A percentile compares a stretch with the other conserved stretches of the same genome.
phyloP scores from a whole-genome alignment of 2,113 vertebrate species.

The Scomber scombrus region DNA sequence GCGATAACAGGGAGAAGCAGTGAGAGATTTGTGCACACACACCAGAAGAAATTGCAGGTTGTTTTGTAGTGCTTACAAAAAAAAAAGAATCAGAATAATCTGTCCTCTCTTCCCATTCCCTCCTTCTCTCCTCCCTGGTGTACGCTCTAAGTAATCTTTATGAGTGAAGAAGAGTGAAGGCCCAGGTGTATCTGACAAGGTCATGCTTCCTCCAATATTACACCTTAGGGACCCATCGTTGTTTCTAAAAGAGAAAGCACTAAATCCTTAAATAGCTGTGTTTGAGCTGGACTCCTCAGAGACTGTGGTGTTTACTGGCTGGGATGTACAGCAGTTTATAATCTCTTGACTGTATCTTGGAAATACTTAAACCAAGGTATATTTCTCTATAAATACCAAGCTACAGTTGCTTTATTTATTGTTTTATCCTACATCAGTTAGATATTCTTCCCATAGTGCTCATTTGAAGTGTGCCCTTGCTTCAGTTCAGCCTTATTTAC shows the following conservation, averaged over 20 bases:
- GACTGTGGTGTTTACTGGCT: slow-evolving; percentile 19
- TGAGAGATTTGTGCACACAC: slow-evolving; percentile 23
- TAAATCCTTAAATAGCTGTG: slow-evolving; percentile 43
- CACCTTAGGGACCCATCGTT: slow-evolving; percentile 53
- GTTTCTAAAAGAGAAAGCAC: slow-evolving; percentile 54
- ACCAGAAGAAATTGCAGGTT: slow-evolving; percentile 48
- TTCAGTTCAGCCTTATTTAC: slow-evolving; percentile 10
- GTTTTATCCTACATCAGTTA: background rate
- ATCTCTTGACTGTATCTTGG: background rate
- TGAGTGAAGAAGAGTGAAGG: slow-evolving; percentile 49
- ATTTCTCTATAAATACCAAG: slow-evolving; percentile 15
- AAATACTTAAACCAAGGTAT: background rate
- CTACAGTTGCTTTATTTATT: slow-evolving; percentile 7
- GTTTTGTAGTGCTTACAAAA: slow-evolving; percentile 30
- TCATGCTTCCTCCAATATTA: slow-evolving; percentile 53
- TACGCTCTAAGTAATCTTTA: slow-evolving; percentile 51
- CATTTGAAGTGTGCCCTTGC: background rate
- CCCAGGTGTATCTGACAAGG: slow-evolving; percentile 66
- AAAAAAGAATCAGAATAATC: slow-evolving; percentile 41
- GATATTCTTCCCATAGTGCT: background rate
- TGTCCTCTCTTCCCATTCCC: slow-evolving; percentile 17
- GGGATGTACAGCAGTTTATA: slow-evolving; percentile 2
- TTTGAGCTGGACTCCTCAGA: slow-evolving; percentile 42
- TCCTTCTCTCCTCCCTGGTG: slow-evolving; percentile 31
- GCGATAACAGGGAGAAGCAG: slow-evolving; percentile 43